Percentiles rank a stretch among this genome's conserved stretches.
Conservation (phyloP, 2,113 vertebrate species). For the Terrapene triunguis region DNA sequence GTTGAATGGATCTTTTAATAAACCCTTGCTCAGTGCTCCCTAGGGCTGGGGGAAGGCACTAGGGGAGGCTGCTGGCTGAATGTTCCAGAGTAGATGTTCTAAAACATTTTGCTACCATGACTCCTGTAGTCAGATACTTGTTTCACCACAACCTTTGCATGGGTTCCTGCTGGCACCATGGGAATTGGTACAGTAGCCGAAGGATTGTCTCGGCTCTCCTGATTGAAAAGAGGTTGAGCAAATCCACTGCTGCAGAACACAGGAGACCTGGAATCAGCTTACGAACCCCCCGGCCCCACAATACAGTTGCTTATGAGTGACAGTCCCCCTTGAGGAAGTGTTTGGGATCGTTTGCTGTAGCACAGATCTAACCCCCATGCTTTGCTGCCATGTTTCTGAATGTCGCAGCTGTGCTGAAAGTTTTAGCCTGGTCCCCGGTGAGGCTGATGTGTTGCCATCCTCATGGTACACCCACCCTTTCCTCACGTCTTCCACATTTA, state of each 20-base stretch:
- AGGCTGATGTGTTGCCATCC: constrained; percentile 12
- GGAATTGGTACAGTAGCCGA: too few relatives aligned
- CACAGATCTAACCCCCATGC: neutral
- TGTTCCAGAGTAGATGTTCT: neutral
- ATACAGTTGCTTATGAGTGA: neutral
- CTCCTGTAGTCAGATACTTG: constrained; percentile 6
- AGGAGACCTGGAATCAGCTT: neutral
- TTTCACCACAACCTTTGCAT: neutral
- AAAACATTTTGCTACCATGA: neutral
- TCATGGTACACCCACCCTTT: neutral
- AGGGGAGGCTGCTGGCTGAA: neutral
- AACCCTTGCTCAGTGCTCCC: rapidly evolving
- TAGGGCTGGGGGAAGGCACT: neutral
- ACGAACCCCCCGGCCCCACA: neutral
- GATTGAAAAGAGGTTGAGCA: neutral
- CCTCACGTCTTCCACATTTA: constrained; percentile 10
- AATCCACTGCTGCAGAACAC: neutral
- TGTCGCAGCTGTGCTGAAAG: neutral
- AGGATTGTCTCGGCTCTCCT: neutral
- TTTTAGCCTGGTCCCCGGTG: neutral
- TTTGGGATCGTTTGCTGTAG: too few relatives aligned
- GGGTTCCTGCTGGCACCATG: neutral
- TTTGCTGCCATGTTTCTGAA: neutral
- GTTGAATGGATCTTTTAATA: neutral
- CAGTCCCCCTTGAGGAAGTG: constrained; percentile 12